Percentiles rank a stretch among this genome's conserved stretches.
These are phyloP conservation scores for Girardinus metallicus DNA, from an alignment of 2,797 vertebrate genomes.

Conservation along the genomic window DNA sequence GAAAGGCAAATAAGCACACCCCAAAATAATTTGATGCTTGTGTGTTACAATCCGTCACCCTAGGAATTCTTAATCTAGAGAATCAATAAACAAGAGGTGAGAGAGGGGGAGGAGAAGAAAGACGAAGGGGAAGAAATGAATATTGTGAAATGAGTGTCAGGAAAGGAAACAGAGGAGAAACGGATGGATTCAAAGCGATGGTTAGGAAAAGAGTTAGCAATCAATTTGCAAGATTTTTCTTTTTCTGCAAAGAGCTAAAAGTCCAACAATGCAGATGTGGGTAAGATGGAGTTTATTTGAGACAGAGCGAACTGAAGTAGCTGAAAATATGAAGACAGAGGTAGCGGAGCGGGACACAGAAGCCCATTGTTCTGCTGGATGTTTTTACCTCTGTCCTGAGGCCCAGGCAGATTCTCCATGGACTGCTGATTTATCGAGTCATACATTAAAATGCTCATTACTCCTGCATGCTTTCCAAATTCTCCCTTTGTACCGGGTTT, in stretches of 20 bases:
- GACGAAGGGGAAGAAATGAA: constrained; percentile 66
- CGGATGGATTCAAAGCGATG: constrained; percentile 40
- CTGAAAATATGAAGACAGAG: constrained; percentile 58
- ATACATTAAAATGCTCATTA: constrained; percentile 85
- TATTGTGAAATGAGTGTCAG: constrained; percentile 79
- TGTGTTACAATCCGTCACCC: constrained; percentile 99
- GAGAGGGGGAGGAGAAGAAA: constrained; percentile 35
- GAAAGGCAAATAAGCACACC: constrained; percentile 99
- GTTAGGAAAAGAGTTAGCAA: constrained; percentile 22
- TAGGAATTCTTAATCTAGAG: constrained; percentile 99
- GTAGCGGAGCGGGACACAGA: constrained; percentile 84
- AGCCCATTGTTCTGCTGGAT: constrained; percentile 90
- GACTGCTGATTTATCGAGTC: constrained; percentile 85
- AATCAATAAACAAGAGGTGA: constrained; percentile 99
- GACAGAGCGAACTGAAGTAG: constrained; percentile 52
- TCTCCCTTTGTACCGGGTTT: constrained; percentile 47
- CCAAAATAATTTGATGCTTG: constrained; percentile 99
- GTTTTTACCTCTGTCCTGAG: constrained; percentile 78
- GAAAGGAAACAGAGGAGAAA: constrained; percentile 56
- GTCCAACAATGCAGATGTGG: constrained; percentile 24
- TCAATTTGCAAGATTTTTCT: constrained; percentile 41
- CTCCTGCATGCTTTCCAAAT: constrained; percentile 70
- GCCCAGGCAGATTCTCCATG: constrained; percentile 75
- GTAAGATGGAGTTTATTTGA: constrained; percentile 8
- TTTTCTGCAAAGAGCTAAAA: constrained; percentile 17